Conservation (phyloP, 2,797 vertebrate species). For the Syngnathus rostellatus region DNA sequence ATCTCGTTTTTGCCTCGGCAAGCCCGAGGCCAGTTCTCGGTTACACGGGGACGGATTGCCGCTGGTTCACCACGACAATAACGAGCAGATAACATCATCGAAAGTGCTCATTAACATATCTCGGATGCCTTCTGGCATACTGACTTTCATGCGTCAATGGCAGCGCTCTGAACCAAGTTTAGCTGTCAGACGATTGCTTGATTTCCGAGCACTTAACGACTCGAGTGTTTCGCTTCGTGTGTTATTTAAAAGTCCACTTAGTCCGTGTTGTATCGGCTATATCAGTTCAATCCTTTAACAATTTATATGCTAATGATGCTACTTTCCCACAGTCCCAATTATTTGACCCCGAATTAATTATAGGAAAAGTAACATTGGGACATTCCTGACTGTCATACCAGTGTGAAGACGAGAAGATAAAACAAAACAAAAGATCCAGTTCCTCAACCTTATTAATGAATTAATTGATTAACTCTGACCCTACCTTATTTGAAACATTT, state of each 20-base stretch:
- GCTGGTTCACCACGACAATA: constrained; percentile 6
- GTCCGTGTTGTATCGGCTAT: constrained; percentile 7
- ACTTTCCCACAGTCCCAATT: constrained; percentile 40
- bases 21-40: constrained; percentile 54
- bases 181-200: constrained; percentile 30
- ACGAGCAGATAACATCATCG: constrained; percentile 58
- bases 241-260: constrained; percentile 18
- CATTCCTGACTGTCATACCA: too few relatives aligned
- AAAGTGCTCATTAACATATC: constrained; percentile 48
- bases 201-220: constrained; percentile 36
- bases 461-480: too few relatives aligned
- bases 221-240: constrained; percentile 28
- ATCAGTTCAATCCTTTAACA: background rate
- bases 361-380: background rate
- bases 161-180: constrained; percentile 6
- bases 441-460: too few relatives aligned
- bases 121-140: constrained; percentile 41
- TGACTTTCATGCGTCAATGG: constrained; percentile 16
- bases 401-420: too few relatives aligned
- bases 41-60: constrained; percentile 21
- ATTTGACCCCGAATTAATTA: background rate
- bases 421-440: too few relatives aligned
- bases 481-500: background rate
- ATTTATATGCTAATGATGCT: constrained; percentile 3
- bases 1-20: background rate